Conservation (phyloP, 2,113 vertebrate genomes). For the Plecturocebus donacophilus region DNA sequence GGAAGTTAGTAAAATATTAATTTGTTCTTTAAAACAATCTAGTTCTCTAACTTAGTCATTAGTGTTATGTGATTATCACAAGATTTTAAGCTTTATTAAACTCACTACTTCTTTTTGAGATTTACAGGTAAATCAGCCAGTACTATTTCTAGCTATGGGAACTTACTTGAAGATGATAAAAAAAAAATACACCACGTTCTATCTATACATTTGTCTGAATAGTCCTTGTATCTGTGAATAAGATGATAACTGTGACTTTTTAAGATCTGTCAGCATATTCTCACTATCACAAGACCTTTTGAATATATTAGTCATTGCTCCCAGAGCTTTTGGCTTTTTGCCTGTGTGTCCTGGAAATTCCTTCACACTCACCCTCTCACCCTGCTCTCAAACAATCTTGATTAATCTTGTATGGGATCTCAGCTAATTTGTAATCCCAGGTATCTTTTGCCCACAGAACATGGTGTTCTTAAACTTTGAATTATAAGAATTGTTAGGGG, state of each 20-base stretch:
- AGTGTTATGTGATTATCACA: not conserved
- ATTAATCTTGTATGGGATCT: not conserved
- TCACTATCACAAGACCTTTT: not conserved
- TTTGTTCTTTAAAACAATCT: not conserved
- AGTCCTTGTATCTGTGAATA: not conserved
- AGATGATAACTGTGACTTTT: not conserved
- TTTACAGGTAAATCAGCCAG: not conserved
- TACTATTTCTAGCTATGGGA: not conserved
- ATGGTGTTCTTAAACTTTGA: not conserved
- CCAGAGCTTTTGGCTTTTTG: not conserved
- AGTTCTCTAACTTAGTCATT: not conserved
- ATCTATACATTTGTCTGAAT: not conserved
- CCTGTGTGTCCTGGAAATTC: constrained; percentile 29
- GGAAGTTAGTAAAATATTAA: not conserved
- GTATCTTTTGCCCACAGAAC: not conserved
- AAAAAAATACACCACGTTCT: not conserved
- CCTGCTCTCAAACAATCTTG: not conserved
- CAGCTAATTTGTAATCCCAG: not conserved
- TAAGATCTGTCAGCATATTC: not conserved
- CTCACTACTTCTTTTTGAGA: not conserved
- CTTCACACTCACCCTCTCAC: not conserved
- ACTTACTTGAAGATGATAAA: not conserved
- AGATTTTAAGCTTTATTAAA: not conserved
- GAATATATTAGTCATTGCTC: constrained; percentile 16
- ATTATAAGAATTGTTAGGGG: not conserved